Conservation (phyloP, 92 coral and sea anemone genomes). For the Montipora capitata region DNA sequence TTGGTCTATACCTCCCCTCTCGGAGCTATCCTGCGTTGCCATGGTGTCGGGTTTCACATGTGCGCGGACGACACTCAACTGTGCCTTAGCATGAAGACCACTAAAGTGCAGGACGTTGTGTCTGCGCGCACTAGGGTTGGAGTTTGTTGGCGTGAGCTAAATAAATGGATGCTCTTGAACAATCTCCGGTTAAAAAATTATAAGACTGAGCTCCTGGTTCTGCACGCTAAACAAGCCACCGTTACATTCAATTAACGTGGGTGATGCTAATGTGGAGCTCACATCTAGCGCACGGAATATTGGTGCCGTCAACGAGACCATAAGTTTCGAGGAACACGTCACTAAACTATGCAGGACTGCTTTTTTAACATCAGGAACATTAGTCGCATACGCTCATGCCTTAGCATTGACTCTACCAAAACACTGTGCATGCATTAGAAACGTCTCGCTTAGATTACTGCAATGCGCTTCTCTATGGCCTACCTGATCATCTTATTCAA, state of each 20-base stretch:
- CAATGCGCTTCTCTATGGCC: neutral
- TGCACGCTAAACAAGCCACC: too few species aligned
- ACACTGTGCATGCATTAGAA: too few species aligned
- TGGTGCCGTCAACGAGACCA: neutral
- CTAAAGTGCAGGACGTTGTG: constrained; percentile 35
- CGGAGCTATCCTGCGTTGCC: constrained; percentile 11
- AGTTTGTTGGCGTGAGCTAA: constrained; percentile 21
- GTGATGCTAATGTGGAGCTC: constrained; percentile 7
- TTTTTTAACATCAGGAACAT: too few species aligned
- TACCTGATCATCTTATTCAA: neutral
- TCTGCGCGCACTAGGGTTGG: constrained; percentile 17
- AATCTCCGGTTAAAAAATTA: constrained; percentile 16
- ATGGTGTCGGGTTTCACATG: too few species aligned
- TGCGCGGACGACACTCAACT: constrained; percentile 6
- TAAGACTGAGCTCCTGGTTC: constrained; percentile 4
- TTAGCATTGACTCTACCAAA: too few species aligned
- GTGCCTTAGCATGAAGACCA: constrained; percentile 21
- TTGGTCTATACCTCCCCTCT: constrained; percentile 16
- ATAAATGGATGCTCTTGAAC: constrained; percentile 16
- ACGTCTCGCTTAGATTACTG: too few species aligned
- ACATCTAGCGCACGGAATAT: constrained; percentile 18
- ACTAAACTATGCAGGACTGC: too few species aligned
- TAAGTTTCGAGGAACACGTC: too few species aligned
- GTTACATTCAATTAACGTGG: neutral
- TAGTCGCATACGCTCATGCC: too few species aligned